phyloP scores from a whole-genome alignment of 2,797 vertebrate genomes.

The Betta splendens region DNA sequence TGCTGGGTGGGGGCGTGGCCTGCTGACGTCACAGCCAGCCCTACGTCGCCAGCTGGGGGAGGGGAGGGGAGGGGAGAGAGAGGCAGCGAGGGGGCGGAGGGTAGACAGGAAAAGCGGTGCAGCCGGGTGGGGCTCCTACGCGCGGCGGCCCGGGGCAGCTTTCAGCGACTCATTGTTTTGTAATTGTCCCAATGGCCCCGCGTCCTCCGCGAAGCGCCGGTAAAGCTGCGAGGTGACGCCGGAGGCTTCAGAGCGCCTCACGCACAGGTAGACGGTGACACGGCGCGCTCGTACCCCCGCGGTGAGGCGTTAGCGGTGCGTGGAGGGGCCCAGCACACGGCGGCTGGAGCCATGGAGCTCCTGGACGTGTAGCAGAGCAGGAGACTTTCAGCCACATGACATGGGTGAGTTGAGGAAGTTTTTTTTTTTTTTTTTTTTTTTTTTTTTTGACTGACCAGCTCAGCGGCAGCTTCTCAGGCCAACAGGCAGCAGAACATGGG shows the following conservation, averaged over 20 bases:
- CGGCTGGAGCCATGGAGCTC: conserved; percentile 43
- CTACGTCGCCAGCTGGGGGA: conserved; percentile 56
- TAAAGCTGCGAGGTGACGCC: conserved; percentile 43
- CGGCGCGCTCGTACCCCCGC: no score
- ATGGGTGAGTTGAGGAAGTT: conserved; percentile 70
- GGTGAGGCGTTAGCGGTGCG: no score
- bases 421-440: no score
- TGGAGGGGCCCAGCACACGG: no score
- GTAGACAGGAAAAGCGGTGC: conserved; percentile 41
- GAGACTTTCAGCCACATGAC: conserved; percentile 52
- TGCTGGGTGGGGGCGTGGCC: conserved; percentile 53
- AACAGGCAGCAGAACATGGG: no score
- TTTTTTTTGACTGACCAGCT: no score
- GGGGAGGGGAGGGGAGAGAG: conserved; percentile 27
- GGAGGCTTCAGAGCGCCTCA: conserved; percentile 27
- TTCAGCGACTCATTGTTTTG: conserved; percentile 78
- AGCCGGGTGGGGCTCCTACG: conserved; percentile 38
- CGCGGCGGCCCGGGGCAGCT: conserved; percentile 33
- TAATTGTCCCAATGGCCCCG: conserved; percentile 77
- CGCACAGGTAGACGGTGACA: conserved; percentile 15
- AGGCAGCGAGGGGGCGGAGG: conserved; percentile 24
- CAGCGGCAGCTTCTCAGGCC: not conserved
- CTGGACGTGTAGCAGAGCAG: conserved; percentile 38
- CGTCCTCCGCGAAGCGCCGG: conserved; percentile 46
- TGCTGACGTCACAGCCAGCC: conserved; percentile 56